Base-by-base conservation (phyloP, 1,140 invertebrate genomes). In the Drosophila seguyi region DNA sequence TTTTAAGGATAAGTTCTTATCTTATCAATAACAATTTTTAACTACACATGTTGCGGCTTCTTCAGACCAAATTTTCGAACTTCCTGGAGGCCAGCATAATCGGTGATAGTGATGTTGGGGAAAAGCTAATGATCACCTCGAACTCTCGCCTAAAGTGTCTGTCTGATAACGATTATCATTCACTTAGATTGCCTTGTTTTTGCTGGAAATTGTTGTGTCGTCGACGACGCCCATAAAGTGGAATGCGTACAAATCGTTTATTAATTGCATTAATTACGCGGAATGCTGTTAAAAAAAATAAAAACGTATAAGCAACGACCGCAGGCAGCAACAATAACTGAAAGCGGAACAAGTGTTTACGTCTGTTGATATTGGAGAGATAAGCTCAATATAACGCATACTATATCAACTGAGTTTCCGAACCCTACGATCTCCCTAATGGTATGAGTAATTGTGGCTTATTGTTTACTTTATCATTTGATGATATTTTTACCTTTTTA, bases 191-290 rank as follows among this genome's bases (percentile, higher is more conserved):
- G 41, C 47, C 25, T 71, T 52, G 56, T 79, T 42, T 31, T 55
- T 60, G 52, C 31, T 34, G 39, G 42, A 10, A 38, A 25, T 55
- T 38, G 52, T 53, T 20, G 50, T 38, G 52, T 53, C 16, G 50
- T 34, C 50, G 50, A 58, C 27, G 55, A 52, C 59, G 55, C 58
- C 48, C 74, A 72, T 73, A 77, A 81, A 75, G 29, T 29, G 72
- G 55, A 82, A 68, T 78, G 68, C 79, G 74, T 78, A 83, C 80
- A 82, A 83, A 83, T 83, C 65, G 81, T 75, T 84, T 66, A 79
- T 73, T 84, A 84, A 83, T 83, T 83, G 65, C 71, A 79, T 62
- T 75, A 83, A 83, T 84, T 83, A 84, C 60, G 29, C 39, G 75
- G 60, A 79, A 75, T 71, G 56, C 60, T 60, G 57, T 63, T 75